Conservation (phyloP, 2,888 invertebrate genomes). For the Chaitophorus viminalis region DNA sequence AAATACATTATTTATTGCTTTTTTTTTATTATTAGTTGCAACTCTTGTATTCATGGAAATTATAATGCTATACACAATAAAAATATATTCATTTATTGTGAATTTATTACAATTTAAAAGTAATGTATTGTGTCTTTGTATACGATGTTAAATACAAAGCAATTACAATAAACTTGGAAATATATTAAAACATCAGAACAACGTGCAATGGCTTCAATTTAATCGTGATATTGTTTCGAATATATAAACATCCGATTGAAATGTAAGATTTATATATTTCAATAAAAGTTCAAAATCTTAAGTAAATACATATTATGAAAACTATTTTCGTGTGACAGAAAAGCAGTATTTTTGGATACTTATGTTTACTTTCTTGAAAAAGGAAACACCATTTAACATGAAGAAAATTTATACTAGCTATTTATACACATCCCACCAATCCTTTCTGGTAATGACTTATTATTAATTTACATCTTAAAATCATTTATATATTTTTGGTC, state of each 20-base stretch:
- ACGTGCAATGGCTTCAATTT: neutral
- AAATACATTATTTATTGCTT: neutral
- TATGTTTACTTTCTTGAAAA: conserved; percentile 6
- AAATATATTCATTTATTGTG: conserved; percentile 8
- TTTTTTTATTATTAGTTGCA: conserved; percentile 3
- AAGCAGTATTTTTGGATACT: neutral
- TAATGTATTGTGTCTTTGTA: neutral
- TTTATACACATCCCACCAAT: neutral
- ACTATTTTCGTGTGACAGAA: neutral
- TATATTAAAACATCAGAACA: neutral
- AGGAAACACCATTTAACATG: neutral
- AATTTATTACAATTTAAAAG: neutral
- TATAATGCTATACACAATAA: neutral
- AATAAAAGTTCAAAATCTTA: neutral
- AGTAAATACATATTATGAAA: neutral
- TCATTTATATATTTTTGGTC: neutral
- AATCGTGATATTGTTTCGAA: neutral
- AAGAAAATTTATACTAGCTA: neutral
- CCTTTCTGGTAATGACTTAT: neutral
- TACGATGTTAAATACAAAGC: neutral
- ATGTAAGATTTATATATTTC: neutral
- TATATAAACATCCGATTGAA: neutral
- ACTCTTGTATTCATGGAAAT: conserved; percentile 13
- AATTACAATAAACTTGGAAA: neutral
- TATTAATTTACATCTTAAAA: conserved; percentile 20